Conservation (phyloP, 1,140 invertebrate genomes). For the Kradibia gibbosae region DNA sequence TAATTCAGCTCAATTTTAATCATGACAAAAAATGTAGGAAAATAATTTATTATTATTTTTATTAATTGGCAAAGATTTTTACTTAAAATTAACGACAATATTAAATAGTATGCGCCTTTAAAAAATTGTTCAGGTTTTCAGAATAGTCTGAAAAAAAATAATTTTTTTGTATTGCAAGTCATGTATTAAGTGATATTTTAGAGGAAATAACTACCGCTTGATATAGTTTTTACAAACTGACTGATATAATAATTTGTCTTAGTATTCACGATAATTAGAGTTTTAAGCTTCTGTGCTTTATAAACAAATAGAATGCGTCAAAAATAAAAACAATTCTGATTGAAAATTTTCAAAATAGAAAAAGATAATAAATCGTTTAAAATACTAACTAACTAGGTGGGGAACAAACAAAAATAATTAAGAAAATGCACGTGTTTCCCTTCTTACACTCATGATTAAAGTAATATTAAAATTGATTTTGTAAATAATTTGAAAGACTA, state of each 20-base stretch:
- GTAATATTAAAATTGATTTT: slow-evolving; percentile 41
- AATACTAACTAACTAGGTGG: background rate
- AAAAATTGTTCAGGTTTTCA: background rate
- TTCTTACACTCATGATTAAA: slow-evolving; percentile 30
- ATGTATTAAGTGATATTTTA: background rate
- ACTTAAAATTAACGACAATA: slow-evolving; percentile 48
- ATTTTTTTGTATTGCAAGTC: background rate
- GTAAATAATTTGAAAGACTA: slow-evolving; percentile 46
- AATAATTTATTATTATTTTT: slow-evolving; percentile 24
- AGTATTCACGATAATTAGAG: slow-evolving; percentile 41
- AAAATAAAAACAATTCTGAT: background rate
- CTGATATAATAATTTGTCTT: slow-evolving; percentile 20
- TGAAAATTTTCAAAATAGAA: background rate
- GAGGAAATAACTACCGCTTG: slow-evolving; percentile 3
- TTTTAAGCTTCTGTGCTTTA: background rate
- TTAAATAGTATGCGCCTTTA: background rate
- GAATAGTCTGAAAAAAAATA: background rate
- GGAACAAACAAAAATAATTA: slow-evolving; percentile 17
- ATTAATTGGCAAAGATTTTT: slow-evolving; percentile 22
- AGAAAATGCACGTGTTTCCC: slow-evolving; percentile 54
- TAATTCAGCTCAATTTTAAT: slow-evolving; percentile 11
- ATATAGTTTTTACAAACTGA: slow-evolving; percentile 36
- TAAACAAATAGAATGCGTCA: background rate
- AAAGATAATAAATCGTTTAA: background rate
- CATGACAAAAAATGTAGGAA: background rate